Evolutionary conservation across 2,888 invertebrate species (phyloP).

Genomic region (Microchrysa polita): DNA sequence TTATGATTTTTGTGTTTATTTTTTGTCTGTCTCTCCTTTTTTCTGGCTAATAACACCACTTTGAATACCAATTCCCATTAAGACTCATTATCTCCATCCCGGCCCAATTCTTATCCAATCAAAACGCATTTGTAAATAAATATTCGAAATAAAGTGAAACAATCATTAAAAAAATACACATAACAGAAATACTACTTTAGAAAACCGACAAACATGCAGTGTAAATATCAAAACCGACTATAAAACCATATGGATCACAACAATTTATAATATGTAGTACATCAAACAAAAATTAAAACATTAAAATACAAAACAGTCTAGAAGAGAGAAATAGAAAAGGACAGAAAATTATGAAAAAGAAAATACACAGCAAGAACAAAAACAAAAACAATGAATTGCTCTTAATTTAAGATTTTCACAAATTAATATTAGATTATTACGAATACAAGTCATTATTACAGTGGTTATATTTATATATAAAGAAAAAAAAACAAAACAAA

Average conservation of each 20-base stretch:
- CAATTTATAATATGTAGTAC: background rate
- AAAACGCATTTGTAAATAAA: conserved; percentile 24
- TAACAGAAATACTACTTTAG: background rate
- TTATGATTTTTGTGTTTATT: conserved; percentile 5
- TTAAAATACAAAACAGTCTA: background rate
- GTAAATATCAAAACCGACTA: background rate
- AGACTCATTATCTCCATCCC: too few relatives aligned
- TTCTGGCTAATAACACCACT: too few relatives aligned
- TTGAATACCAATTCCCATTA: too few relatives aligned
- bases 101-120: background rate
- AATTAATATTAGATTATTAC: conserved; percentile 41
- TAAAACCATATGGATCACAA: conserved; percentile 1
- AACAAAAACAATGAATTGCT: conserved; percentile 35
- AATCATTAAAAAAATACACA: background rate
- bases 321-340: conserved; percentile 1
- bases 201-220: background rate
- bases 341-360: background rate
- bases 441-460: conserved; percentile 43
- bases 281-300: background rate
- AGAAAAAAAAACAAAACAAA: conserved; percentile 13
- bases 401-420: conserved; percentile 43
- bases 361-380: background rate
- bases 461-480: conserved; percentile 42
- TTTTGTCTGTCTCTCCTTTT: background rate
- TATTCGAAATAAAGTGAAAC: conserved; percentile 5